Percentiles rank a stretch among this genome's conserved stretches.
Evolutionary conservation across 2,888 invertebrate genomes (phyloP).

Genomic region (Nemapogon koenigi): DNA sequence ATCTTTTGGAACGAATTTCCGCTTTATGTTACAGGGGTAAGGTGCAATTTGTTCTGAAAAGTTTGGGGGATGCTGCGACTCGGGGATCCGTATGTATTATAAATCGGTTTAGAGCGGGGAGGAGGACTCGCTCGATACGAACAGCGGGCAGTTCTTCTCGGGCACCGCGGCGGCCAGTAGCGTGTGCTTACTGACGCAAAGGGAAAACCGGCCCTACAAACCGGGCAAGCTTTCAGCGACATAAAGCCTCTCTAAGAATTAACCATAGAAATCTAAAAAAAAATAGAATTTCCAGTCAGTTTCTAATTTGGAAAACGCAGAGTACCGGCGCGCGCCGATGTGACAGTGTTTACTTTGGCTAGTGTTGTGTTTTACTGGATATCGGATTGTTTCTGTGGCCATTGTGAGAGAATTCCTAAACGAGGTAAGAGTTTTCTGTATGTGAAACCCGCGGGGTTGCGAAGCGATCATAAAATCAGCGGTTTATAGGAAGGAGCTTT

Average conservation of each 20-base stretch:
- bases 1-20: conserved; percentile 18
- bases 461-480: conserved; percentile 3
- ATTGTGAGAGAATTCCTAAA: neutral
- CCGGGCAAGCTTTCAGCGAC: too few relatives aligned
- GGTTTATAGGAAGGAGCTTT: conserved; percentile 6
- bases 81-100: conserved; percentile 53
- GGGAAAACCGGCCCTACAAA: too few relatives aligned
- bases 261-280: too few relatives aligned
- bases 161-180: too few relatives aligned
- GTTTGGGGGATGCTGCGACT: conserved; percentile 57
- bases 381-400: conserved; percentile 4
- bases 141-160: conserved; percentile 41
- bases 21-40: conserved; percentile 14
- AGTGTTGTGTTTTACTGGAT: conserved; percentile 4
- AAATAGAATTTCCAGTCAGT: too few relatives aligned
- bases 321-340: conserved; percentile 10
- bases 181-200: too few relatives aligned
- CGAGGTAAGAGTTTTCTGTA: conserved; percentile 2
- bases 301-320: neutral
- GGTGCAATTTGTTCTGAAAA: conserved; percentile 25
- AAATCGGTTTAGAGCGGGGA: conserved; percentile 61
- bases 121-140: conserved; percentile 58
- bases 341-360: conserved; percentile 7
- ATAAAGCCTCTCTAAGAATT: too few relatives aligned
- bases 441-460: neutral